These are phyloP conservation scores for Stigmatopora nigra DNA, from an alignment of 2,113 vertebrate species.

Conservation along the genomic window DNA sequence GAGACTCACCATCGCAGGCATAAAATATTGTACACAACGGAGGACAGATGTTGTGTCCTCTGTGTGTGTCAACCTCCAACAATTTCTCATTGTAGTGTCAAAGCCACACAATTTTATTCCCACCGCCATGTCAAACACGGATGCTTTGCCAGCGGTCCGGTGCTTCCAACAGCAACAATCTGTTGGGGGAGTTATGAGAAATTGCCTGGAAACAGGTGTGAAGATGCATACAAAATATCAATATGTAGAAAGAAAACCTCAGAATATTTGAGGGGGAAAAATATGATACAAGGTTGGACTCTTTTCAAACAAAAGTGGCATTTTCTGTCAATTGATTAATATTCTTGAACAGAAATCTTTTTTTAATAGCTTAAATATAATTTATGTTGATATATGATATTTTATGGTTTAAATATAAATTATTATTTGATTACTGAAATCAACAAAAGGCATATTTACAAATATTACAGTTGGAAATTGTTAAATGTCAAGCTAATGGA, in stretches of 20 bases:
- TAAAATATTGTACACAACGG: background rate
- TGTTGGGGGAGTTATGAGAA: background rate
- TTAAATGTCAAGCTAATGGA: too few relatives aligned
- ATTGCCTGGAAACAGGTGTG: background rate
- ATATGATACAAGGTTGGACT: background rate
- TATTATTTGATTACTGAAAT: too few relatives aligned
- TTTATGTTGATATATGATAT: too few relatives aligned
- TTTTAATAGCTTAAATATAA: too few relatives aligned
- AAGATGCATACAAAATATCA: background rate
- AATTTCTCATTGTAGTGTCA: background rate
- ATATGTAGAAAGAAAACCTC: background rate
- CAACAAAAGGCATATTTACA: too few relatives aligned
- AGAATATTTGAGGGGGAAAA: background rate
- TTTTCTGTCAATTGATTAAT: too few relatives aligned
- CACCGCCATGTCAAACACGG: background rate
- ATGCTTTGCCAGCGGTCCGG: background rate
- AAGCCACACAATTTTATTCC: slow-evolving; percentile 1
- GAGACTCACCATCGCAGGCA: slow-evolving; percentile 15
- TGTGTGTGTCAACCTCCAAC: background rate
- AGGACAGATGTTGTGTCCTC: background rate
- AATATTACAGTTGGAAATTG: too few relatives aligned
- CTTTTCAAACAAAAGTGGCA: background rate
- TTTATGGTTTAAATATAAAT: too few relatives aligned
- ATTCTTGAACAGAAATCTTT: too few relatives aligned
- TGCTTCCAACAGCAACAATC: background rate